Base-by-base conservation (phyloP, 2,113 vertebrate species). In the Myotis lucifugus region DNA sequence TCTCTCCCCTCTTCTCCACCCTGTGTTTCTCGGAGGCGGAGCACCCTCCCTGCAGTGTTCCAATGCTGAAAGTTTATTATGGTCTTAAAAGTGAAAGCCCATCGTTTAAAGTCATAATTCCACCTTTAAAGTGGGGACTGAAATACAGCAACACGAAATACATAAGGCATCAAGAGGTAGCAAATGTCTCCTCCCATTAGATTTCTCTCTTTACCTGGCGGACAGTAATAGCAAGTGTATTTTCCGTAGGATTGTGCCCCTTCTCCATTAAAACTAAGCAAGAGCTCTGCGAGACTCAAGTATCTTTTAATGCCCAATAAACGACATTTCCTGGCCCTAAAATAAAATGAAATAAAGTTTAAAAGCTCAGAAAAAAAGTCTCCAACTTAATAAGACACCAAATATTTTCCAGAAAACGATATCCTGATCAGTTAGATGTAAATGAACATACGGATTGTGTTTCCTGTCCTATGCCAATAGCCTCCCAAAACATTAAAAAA, bases 71-170 rank as follows among this genome's bases (percentile, higher is more conserved):
- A 86, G 66, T 83, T 92, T 92, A 91, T 86, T 52, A n/a, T 50
- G 73, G 54, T 52, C 78, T 92, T 85, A 78, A 88, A 91, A 83
- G 54, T 70, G 74, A 94, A 95, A 96, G 92, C 14, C 34, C 64
- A 40, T 95, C 67, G 91, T 93, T 95, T 96, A 84, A 96, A 92
- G 82, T 82, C 88, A 52, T 73, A 92, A 92, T 67, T 64, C 69
- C 8, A 88, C 56, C 72, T 95, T 95, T 90, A 92, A 88, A 96
- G 90, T 50, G 69, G 90, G 79, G 70, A 88, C 70, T 83, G 82
- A 96, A 97, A 86, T 84, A 70, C 25, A 90, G 77, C 73, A 56
- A 83, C 61, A 86, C 61, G 85, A 96, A 90, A 70, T 73, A 78
- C 85, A 72, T 64, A 69, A 40, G 34, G 46, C 78, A 81, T 85